These are phyloP conservation scores for Chelonoidis abingdonii DNA, from an alignment of 2,113 vertebrate species.

Conservation along the genomic window DNA sequence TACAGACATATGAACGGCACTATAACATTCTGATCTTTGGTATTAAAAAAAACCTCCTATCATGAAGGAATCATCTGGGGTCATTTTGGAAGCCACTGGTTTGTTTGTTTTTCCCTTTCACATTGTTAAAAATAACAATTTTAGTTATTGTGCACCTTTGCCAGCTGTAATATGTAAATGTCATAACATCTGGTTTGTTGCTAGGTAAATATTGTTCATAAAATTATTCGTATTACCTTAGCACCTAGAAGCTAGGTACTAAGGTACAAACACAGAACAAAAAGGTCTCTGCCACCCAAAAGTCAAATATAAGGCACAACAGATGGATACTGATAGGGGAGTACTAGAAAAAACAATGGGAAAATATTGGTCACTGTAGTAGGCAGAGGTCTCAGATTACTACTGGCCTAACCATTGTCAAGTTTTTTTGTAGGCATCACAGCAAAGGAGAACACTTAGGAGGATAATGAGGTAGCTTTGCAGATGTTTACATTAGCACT, in stretches of 20 bases:
- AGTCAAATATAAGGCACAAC: too few relatives aligned
- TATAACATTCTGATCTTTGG: conserved; percentile 5
- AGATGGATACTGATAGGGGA: too few relatives aligned
- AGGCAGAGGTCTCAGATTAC: too few relatives aligned
- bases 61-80: rapidly evolving
- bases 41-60: neutral
- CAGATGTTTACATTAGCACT: neutral
- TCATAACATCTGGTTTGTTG: neutral
- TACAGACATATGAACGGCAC: neutral
- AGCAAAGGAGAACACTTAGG: neutral
- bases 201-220: neutral
- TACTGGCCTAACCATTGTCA: neutral
- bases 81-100: neutral
- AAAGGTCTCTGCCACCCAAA: too few relatives aligned
- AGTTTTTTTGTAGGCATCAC: neutral
- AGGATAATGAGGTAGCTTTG: neutral
- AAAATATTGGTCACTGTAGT: too few relatives aligned
- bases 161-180: neutral
- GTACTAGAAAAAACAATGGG: too few relatives aligned
- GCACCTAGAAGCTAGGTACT: neutral
- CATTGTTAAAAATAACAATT: too few relatives aligned
- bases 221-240: neutral
- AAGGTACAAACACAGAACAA: too few relatives aligned
- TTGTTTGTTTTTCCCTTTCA: neutral
- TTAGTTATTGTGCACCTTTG: neutral